Evolutionary conservation across 2,888 invertebrate species (phyloP).

Genomic region (Willowsia nigromaculata): DNA sequence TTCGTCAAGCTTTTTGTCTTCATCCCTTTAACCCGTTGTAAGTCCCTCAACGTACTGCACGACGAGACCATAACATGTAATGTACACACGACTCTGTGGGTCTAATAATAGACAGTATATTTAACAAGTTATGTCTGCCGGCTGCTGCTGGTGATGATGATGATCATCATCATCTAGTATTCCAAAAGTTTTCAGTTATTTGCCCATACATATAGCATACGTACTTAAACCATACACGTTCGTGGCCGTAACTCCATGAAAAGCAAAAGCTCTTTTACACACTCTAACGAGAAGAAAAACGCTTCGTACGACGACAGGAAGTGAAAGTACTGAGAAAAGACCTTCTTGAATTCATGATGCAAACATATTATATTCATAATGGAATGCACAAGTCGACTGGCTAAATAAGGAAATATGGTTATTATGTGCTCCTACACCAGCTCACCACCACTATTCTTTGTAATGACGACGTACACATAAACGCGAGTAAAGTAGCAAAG

Average conservation of each 20-base stretch:
- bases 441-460: conserved; percentile 41
- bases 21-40: conserved; percentile 41
- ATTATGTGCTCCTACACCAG: conserved; percentile 64
- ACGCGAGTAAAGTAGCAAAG: conserved; percentile 25
- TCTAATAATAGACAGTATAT: conserved; percentile 29
- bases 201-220: background rate
- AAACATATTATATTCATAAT: conserved; percentile 72
- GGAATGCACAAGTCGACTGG: conserved; percentile 67
- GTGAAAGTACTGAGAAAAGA: conserved; percentile 63
- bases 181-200: conserved; percentile 50
- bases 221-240: conserved; percentile 25
- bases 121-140: conserved; percentile 49
- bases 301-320: conserved; percentile 61
- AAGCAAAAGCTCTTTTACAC: conserved; percentile 7
- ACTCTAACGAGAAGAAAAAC: conserved; percentile 64
- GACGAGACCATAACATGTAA: background rate
- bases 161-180: conserved; percentile 56
- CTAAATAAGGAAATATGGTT: conserved; percentile 72
- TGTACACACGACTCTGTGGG: background rate
- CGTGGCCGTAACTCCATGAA: background rate
- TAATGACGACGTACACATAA: conserved; percentile 37
- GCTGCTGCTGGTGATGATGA: conserved; percentile 41
- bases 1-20: conserved; percentile 45
- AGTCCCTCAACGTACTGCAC: conserved; percentile 18
- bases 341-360: conserved; percentile 62